These are phyloP conservation scores for Chymomyza costata DNA, from an alignment of 1,140 invertebrate species.

Conservation along the genomic window DNA sequence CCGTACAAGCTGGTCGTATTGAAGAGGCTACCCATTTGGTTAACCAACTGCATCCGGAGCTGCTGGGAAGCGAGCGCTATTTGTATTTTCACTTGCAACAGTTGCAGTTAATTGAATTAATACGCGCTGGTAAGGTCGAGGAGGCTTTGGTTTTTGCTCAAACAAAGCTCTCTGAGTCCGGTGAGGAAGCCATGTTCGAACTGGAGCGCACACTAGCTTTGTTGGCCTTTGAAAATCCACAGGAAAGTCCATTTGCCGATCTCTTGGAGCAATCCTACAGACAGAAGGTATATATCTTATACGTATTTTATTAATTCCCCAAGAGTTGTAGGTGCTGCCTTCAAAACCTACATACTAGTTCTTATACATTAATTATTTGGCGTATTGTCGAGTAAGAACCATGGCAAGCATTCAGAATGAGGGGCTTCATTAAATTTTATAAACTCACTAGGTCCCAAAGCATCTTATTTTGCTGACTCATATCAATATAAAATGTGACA, in stretches of 20 bases:
- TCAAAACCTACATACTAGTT: too few species aligned
- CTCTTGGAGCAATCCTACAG: conserved; percentile 93
- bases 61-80: conserved; percentile 96
- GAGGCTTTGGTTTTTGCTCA: conserved; percentile 97
- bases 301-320: too few species aligned
- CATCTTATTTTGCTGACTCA: too few species aligned
- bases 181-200: conserved; percentile 86
- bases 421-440: too few species aligned
- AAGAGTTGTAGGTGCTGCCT: too few species aligned
- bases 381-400: too few species aligned
- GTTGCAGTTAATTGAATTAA: conserved; percentile 95
- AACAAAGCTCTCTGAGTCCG: conserved; percentile 92
- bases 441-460: too few species aligned
- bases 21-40: conserved; percentile 95
- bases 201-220: conserved; percentile 93
- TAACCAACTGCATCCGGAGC: conserved; percentile 94
- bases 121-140: conserved; percentile 92
- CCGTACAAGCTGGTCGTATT: conserved; percentile 94
- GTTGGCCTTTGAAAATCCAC: conserved; percentile 97
- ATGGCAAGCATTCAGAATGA: too few species aligned
- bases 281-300: conserved; percentile 93
- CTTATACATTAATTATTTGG: too few species aligned
- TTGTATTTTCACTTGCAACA: conserved; percentile 98
- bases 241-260: conserved; percentile 95
- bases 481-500: too few species aligned